Conservation (phyloP, 1,140 invertebrate genomes). For the Akabosia matsudoensis region DNA sequence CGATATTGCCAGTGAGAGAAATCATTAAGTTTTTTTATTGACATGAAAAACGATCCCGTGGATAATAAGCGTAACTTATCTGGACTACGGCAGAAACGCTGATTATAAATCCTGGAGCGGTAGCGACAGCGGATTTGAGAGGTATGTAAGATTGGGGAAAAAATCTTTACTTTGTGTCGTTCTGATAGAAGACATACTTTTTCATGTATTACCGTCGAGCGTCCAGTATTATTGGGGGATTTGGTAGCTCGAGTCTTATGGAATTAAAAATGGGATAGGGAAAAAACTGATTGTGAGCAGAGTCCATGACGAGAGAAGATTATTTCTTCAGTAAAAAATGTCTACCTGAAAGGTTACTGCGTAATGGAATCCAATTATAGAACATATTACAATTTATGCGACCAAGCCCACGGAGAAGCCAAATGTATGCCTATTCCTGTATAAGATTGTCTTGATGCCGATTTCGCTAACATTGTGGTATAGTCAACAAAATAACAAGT, state of each 20-base stretch:
- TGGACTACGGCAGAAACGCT: not conserved
- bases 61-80: slow-evolving; percentile 22
- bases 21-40: slow-evolving; percentile 9
- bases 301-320: slow-evolving; percentile 9
- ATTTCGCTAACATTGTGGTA: no score
- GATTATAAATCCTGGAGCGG: not conserved
- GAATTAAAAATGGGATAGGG: not conserved
- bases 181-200: not conserved
- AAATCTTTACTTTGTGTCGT: not conserved
- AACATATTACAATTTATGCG: not conserved
- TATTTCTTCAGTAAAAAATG: slow-evolving; percentile 3
- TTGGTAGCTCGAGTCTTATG: not conserved
- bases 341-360: slow-evolving; percentile 7
- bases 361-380: slow-evolving; percentile 18
- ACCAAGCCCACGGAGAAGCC: slow-evolving; percentile 9
- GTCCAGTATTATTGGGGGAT: not conserved
- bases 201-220: not conserved
- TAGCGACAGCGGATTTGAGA: not conserved
- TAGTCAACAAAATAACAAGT: no score
- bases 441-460: not conserved
- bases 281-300: not conserved
- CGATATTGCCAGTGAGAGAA: no score
- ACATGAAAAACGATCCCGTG: slow-evolving; percentile 4
- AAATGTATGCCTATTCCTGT: no score
- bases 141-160: not conserved